Evolutionary conservation across 2,888 invertebrate species (phyloP), one percentile per base, ranked within the genome.

Genomic region (Lamellibrachia columna): DNA sequence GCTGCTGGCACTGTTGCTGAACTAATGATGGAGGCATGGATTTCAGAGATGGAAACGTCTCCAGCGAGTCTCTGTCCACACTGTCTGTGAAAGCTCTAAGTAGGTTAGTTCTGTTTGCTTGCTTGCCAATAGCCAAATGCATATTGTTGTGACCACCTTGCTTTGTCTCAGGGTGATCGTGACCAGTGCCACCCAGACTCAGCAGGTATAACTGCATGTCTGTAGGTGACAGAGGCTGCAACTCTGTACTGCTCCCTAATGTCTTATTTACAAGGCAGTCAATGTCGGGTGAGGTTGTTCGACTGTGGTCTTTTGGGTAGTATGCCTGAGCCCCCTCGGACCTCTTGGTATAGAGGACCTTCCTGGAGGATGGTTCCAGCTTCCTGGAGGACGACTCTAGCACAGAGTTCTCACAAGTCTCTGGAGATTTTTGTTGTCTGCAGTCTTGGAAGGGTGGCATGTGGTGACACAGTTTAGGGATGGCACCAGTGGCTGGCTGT

Each of bases 201-300:
- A 95, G 93, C 7, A 96, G 94, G 91, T 95, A 95, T 40, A 94
- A 94, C 92, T 95, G 95, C 90, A 96, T 94, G 58, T 96, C 95
- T 93, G 94, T 94, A 0, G 95, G 95, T 91, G 95, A 94, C 28
- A 95, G 93, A 2, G 95, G 95, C 91, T 95, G 93, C 22, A 92
- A 58, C 75, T 75, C 75, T 1, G 15, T 75, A 15, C 91, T 90
- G 28, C 92, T 93, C 9, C 53, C 92, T 90, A 94, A 91, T 1
- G 93, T 94, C 91, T 94, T 94, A n/a, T 93, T 93, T 53, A 94
- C 93, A 90, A 92, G 93, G 55, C 52, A 90, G 91, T 94, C 94
- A 15, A 94, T 92, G 53, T 94, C 94, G 7, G 94, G 94, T n/a
- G 94, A 94, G 15, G 93, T n/a, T 22, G 75, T 75, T 22, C 22